Evolutionary conservation across 2,888 invertebrate species (phyloP), one percentile per base, ranked within the genome.

Genomic region (Ellobium chinense): DNA sequence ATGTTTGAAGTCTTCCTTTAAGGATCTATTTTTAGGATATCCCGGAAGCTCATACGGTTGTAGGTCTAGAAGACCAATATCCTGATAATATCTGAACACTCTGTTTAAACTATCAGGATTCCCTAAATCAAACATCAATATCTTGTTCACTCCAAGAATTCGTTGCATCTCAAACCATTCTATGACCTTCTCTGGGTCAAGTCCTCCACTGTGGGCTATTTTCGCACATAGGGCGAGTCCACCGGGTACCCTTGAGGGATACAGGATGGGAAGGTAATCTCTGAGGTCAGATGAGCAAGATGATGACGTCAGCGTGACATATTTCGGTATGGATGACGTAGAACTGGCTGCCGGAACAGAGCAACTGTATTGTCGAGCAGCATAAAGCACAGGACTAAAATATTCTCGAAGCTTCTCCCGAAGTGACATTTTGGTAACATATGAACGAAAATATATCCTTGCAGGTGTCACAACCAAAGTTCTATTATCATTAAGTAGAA

Each of bases 41-140:
- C 83, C 81, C 2, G 82, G 82, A 37, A 82, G 80, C 24, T 82
- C 80, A 29, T 82, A 82, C 3, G 78, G 77, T 62, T 73, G 36
- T 4, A 66, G 62, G 12, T 82, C 76, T 14, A 82, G 60, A 5
- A 82, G 36, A 18, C 80, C 80, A 37, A 73, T 24, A 24, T 77
- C 37, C 78, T 69, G 65, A 37, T 82, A 82, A 39, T 82, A 62
- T 4, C 62, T 36, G 54, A 80, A 79, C 9, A 82, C 69, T 24
- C 62, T 66, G 39, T 56, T 75, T 9, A 82, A 36, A 21, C 21
- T n/a, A 24, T 56, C 60, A 12, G 77, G 66, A 54, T 68, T 54
- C 3, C 73, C 73, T 14, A 80, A 21, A 56, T 80, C 74, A 29
- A 46, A 80, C 2, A 80, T 56, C 36, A 74, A n/a, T 29, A 80